Conservation (phyloP, 2,113 vertebrate genomes). For the Etheostoma cragini region DNA sequence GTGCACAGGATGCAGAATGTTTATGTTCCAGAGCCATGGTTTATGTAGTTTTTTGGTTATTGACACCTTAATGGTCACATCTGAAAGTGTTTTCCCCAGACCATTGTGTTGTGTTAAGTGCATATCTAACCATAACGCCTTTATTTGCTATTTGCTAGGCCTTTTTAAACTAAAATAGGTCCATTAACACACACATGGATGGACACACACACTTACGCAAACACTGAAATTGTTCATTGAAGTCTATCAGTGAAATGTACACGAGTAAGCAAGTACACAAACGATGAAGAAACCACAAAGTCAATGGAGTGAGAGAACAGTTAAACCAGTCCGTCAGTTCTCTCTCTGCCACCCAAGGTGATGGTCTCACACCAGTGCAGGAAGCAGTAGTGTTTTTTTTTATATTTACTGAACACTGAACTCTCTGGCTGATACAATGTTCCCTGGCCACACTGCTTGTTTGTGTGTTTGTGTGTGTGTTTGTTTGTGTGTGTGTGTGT, state of each 20-base stretch:
- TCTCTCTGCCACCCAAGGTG: slow-evolving; percentile 70
- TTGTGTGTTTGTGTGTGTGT: slow-evolving; percentile 25
- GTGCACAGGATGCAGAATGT: slow-evolving; percentile 48
- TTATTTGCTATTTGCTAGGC: slow-evolving; percentile 52
- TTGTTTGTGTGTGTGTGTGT: not conserved
- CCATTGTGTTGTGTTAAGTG: slow-evolving; percentile 46
- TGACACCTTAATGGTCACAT: slow-evolving; percentile 71
- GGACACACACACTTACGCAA: slow-evolving; percentile 22
- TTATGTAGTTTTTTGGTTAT: slow-evolving; percentile 45
- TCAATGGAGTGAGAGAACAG: slow-evolving; percentile 26
- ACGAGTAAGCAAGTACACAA: slow-evolving; percentile 32
- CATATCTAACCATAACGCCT: slow-evolving; percentile 46
- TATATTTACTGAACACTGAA: slow-evolving; percentile 61
- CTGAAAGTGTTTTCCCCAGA: slow-evolving; percentile 56
- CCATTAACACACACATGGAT: slow-evolving; percentile 55
- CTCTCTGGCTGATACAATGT: slow-evolving; percentile 59
- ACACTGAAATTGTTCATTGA: slow-evolving; percentile 25
- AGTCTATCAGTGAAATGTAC: slow-evolving; percentile 47
- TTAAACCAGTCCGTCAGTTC: slow-evolving; percentile 7
- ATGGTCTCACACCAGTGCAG: slow-evolving; percentile 51
- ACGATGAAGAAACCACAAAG: slow-evolving; percentile 27
- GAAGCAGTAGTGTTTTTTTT: slow-evolving; percentile 70
- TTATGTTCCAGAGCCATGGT: slow-evolving; percentile 42
- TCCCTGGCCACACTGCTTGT: slow-evolving; percentile 50
- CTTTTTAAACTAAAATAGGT: slow-evolving; percentile 54